Conservation (phyloP, 30 jellyfish, hydroid and myxozoan species). For the Mastigias papua region DNA sequence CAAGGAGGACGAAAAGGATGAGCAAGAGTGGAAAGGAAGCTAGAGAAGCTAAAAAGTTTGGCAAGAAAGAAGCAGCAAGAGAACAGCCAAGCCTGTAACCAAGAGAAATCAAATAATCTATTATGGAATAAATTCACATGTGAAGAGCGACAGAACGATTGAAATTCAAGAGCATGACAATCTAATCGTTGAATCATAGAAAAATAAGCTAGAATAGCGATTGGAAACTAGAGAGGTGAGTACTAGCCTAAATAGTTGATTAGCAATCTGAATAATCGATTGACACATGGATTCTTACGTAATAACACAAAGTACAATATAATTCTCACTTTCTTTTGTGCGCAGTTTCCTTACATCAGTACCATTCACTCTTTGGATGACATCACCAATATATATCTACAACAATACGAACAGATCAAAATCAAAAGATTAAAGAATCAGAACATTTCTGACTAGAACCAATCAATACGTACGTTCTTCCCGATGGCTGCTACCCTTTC, state of each 20-base stretch:
- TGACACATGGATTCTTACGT: background rate
- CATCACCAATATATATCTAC: conserved; percentile 87
- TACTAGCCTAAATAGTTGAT: background rate
- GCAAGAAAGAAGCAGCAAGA: background rate
- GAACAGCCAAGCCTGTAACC: background rate
- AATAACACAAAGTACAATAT: background rate
- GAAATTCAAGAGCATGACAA: background rate
- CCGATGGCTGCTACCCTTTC: too few relatives aligned
- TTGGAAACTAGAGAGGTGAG: background rate
- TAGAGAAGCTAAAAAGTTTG: background rate
- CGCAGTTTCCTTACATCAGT: conserved; percentile 43
- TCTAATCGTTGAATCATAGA: background rate
- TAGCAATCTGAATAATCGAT: background rate
- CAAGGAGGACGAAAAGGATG: too few relatives aligned
- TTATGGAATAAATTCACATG: too few relatives aligned
- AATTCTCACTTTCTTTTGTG: conserved; percentile 62
- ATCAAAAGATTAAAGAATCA: background rate
- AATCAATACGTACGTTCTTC: background rate
- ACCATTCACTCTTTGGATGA: conserved; percentile 81
- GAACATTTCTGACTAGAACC: background rate
- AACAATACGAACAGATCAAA: background rate
- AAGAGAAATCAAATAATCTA: background rate
- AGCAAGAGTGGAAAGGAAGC: too few relatives aligned
- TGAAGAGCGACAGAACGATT: too few relatives aligned
- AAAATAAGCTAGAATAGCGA: background rate